Percentiles rank a stretch among this genome's conserved stretches.
Evolutionary conservation across 2,113 vertebrate genomes (phyloP).

Genomic region (Kryptolebias marmoratus): DNA sequence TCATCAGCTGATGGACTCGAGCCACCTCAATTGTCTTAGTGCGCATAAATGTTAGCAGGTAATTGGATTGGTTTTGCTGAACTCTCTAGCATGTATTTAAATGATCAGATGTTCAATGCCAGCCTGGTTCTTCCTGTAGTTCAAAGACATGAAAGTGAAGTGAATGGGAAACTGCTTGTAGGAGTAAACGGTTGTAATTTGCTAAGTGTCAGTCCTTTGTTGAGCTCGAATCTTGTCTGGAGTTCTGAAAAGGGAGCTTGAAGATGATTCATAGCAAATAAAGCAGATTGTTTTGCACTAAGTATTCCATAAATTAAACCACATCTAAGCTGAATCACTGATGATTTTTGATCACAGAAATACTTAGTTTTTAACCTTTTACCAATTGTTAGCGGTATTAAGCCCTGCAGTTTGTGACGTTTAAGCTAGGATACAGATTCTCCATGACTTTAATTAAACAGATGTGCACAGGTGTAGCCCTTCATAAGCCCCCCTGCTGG

Average conservation of each 20-base stretch:
- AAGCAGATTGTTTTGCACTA: not conserved
- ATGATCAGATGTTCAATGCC: conserved; percentile 15
- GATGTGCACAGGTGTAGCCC: no score
- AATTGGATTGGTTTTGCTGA: conserved; percentile 29
- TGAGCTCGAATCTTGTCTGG: not conserved
- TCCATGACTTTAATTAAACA: no score
- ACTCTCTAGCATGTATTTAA: not conserved
- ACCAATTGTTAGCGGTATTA: not conserved
- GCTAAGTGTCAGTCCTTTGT: not conserved
- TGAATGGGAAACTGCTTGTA: not conserved
- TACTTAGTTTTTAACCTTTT: not conserved
- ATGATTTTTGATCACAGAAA: not conserved
- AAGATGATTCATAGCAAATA: conserved; percentile 1
- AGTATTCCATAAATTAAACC: not conserved
- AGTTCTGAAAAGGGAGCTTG: not conserved
- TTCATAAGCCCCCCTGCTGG: no score
- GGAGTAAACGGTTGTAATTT: not conserved
- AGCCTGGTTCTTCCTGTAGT: not conserved
- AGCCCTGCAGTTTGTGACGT: no score
- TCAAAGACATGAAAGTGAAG: not conserved
- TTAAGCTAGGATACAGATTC: no score
- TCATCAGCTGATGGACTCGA: conserved; percentile 34
- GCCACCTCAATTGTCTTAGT: conserved; percentile 27
- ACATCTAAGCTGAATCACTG: not conserved
- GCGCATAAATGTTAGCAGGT: conserved; percentile 22